Evolutionary conservation across 2,797 vertebrate species (phyloP).

Genomic region (Fistularia tabacaria): DNA sequence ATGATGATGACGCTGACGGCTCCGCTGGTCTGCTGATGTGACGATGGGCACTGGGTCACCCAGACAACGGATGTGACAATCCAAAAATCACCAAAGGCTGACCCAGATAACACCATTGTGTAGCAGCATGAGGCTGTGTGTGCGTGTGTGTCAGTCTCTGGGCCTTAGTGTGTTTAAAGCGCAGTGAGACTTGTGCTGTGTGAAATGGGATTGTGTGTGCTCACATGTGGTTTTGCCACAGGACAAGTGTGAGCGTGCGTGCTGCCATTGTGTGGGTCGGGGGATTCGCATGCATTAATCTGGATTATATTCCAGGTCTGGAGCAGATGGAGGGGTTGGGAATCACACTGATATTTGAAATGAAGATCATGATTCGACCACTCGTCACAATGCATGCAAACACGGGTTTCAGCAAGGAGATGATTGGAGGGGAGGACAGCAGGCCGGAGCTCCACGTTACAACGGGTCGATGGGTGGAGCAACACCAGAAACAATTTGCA

Average conservation of each 20-base stretch:
- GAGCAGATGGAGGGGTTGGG: conserved; percentile 62
- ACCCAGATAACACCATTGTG: conserved; percentile 62
- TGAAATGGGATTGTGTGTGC: conserved; percentile 36
- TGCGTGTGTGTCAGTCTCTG: conserved; percentile 11
- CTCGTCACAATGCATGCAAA: conserved; percentile 3
- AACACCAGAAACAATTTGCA: no score
- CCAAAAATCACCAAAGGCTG: conserved; percentile 44
- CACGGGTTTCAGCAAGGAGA: neutral
- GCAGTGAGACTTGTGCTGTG: conserved; percentile 17
- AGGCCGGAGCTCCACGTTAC: no score
- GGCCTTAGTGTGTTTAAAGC: conserved; percentile 15
- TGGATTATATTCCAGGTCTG: conserved; percentile 71
- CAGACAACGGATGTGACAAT: conserved; percentile 35
- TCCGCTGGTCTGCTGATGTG: conserved; percentile 5
- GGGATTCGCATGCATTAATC: conserved; percentile 62
- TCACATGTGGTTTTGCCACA: conserved; percentile 21
- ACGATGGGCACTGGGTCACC: conserved; percentile 52
- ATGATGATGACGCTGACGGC: neutral
- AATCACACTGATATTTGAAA: conserved; percentile 35
- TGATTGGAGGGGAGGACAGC: neutral
- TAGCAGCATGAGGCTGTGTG: conserved; percentile 6
- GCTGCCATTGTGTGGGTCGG: conserved; percentile 15
- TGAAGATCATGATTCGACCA: conserved; percentile 19
- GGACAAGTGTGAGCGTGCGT: conserved; percentile 20
- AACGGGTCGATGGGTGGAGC: no score